Evolutionary conservation across 2,113 vertebrate genomes (phyloP).

Genomic region (Suricata suricatta): DNA sequence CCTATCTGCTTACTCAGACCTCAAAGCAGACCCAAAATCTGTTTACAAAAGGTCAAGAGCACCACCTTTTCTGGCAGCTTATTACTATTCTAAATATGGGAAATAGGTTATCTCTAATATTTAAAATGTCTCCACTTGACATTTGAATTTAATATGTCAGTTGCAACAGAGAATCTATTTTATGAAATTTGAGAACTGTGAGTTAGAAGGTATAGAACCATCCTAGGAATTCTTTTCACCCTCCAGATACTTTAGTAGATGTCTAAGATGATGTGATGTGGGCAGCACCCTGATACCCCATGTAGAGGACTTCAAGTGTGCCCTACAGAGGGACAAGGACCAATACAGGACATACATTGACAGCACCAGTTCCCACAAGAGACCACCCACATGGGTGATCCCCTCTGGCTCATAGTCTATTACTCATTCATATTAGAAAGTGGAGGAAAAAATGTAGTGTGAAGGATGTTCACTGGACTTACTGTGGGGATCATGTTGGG

Average conservation of each 20-base stretch:
- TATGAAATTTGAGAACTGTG: not conserved
- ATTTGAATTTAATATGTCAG: not conserved
- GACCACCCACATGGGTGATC: not conserved
- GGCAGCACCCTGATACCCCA: not conserved
- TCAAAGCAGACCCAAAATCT: not conserved
- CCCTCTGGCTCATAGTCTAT: too few relatives aligned
- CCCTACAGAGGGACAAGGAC: too few relatives aligned
- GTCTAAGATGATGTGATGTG: not conserved
- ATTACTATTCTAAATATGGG: not conserved
- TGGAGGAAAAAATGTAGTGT: not conserved
- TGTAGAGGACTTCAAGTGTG: not conserved
- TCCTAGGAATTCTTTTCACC: not conserved
- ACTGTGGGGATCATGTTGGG: not conserved
- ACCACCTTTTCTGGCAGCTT: not conserved
- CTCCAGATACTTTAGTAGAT: not conserved
- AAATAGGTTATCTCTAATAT: not conserved
- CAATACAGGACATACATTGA: not conserved
- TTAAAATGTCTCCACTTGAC: not conserved
- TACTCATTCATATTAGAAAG: not conserved
- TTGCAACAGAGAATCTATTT: not conserved
- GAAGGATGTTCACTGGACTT: not conserved
- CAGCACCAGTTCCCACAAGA: not conserved
- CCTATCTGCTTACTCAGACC: not conserved
- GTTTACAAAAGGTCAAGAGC: not conserved
- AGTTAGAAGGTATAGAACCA: not conserved